Evolutionary conservation across 2,113 vertebrate species (phyloP).

Genomic region (Labeo rohita): DNA sequence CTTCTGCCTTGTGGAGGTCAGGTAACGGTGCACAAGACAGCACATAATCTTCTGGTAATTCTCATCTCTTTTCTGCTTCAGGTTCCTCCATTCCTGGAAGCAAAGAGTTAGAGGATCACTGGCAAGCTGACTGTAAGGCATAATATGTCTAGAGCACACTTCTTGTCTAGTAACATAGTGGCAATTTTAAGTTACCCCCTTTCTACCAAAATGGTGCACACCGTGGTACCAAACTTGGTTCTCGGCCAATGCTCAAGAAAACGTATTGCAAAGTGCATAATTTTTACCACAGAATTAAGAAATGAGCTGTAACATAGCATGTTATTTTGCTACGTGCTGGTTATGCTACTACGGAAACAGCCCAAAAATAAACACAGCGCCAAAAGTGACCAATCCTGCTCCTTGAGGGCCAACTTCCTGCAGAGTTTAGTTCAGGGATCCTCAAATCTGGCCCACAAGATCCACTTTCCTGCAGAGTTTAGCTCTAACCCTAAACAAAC

Average conservation of each 20-base stretch:
- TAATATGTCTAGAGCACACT: not conserved
- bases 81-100: conserved; percentile 92
- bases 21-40: conserved; percentile 95
- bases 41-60: conserved; percentile 99
- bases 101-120: conserved; percentile 38
- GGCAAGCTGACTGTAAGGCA: not conserved
- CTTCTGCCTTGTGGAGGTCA: conserved; percentile 96
- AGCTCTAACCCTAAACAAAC: too few relatives aligned
- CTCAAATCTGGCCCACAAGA: too few relatives aligned
- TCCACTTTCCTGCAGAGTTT: too few relatives aligned
- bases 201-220: not conserved
- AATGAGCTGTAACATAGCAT: not conserved
- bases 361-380: not conserved
- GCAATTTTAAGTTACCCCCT: not conserved
- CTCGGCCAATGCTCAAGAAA: not conserved
- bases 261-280: not conserved
- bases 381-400: not conserved
- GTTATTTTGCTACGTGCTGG: not conserved
- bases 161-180: not conserved
- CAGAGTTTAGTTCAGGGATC: too few relatives aligned
- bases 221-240: not conserved
- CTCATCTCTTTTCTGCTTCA: conserved; percentile 93
- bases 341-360: not conserved
- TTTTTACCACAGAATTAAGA: not conserved
- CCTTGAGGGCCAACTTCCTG: not conserved